Evolutionary conservation across 2,888 invertebrate species (phyloP).

Genomic region (Pandemis heparana): DNA sequence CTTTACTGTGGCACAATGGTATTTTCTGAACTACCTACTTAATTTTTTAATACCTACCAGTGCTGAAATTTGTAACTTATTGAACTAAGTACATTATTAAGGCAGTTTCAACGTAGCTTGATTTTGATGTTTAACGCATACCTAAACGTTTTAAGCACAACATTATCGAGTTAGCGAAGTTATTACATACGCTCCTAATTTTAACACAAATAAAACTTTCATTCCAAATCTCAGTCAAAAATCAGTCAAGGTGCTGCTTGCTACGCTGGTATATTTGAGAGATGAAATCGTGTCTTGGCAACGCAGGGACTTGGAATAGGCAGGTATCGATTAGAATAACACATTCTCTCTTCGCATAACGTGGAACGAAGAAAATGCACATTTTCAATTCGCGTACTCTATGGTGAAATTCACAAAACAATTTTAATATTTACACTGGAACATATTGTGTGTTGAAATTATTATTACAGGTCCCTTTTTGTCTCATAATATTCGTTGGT

Average conservation of each 20-base stretch:
- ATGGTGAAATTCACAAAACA: slow-evolving; percentile 12
- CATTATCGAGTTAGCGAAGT: too few relatives aligned
- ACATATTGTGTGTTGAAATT: background rate
- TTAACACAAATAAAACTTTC: background rate
- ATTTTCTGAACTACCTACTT: too few relatives aligned
- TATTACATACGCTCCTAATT: too few relatives aligned
- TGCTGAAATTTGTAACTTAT: too few relatives aligned
- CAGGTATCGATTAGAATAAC: slow-evolving; percentile 37
- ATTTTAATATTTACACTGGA: slow-evolving; percentile 8
- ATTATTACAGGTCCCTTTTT: too few relatives aligned
- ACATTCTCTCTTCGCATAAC: slow-evolving; percentile 16
- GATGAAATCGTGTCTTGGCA: slow-evolving; percentile 28
- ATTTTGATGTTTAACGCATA: too few relatives aligned
- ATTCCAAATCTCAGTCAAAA: background rate
- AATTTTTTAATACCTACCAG: too few relatives aligned
- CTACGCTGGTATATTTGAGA: background rate
- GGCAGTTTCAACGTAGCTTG: too few relatives aligned
- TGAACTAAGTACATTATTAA: too few relatives aligned
- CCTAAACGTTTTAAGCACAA: too few relatives aligned
- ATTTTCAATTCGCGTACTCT: slow-evolving; percentile 3
- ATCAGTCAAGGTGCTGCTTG: background rate
- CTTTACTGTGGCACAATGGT: too few relatives aligned
- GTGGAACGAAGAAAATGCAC: slow-evolving; percentile 5
- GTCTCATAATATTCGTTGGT: too few relatives aligned
- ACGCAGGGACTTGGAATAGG: slow-evolving; percentile 31